Evolutionary conservation across 2,113 vertebrate species (phyloP).

Genomic region (Hippolais icterina): DNA sequence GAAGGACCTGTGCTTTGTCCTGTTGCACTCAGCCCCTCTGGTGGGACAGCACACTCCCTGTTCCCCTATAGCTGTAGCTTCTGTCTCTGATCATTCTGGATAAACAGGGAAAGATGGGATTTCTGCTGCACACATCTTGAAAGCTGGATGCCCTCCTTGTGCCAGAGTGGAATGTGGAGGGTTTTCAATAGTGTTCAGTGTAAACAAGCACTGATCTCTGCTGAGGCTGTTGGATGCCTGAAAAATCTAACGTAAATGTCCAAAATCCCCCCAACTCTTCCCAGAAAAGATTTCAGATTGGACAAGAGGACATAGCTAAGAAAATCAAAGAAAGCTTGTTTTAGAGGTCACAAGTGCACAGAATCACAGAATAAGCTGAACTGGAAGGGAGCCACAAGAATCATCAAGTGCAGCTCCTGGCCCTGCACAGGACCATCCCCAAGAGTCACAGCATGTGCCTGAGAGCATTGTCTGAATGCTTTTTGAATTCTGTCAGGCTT

Average conservation of each 20-base stretch:
- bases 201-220: not conserved
- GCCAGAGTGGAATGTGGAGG: not conserved
- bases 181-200: not conserved
- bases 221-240: not conserved
- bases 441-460: not conserved
- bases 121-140: not conserved
- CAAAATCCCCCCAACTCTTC: not conserved
- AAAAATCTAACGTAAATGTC: not conserved
- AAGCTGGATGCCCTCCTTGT: not conserved
- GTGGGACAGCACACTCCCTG: not conserved
- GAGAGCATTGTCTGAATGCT: not conserved
- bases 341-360: not conserved
- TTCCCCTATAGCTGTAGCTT: not conserved
- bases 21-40: accelerated
- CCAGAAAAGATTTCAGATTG: not conserved
- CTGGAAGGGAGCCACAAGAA: not conserved
- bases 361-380: not conserved
- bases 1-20: not conserved
- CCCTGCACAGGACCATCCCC: not conserved
- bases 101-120: not conserved
- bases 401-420: not conserved
- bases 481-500: not conserved
- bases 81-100: not conserved
- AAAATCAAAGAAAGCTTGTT: not conserved
- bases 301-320: not conserved